Base-by-base conservation (phyloP, 2,797 vertebrate genomes). In the Scolopax rusticola region DNA sequence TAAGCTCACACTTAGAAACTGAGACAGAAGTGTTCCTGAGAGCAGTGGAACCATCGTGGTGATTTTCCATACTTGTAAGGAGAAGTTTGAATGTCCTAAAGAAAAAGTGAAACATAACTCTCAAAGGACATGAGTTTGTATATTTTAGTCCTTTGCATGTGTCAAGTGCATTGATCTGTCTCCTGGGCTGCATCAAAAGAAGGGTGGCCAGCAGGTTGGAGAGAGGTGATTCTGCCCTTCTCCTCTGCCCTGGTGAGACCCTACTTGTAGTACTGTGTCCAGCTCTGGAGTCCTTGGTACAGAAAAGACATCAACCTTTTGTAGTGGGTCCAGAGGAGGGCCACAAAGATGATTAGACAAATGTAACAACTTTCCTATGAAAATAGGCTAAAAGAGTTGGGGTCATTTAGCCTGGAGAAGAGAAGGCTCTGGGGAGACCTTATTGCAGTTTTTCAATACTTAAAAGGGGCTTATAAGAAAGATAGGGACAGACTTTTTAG, bases 121-220 rank as follows among this genome's bases (percentile, higher is more conserved):
- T 71, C 27, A 67, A 57, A 76, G 18, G 8, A 23, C 21, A 18
- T 15, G 32, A 50, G 13, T 76, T n/a, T 79, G 47, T 76, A 48
- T 70, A 45, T 85, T 61, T 81, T 71, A 3, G 14, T 38, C 16
- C 45, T 21, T 17, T 13, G 5, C 20, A 8, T 47, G 6, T 64
- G 40, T 76, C 51, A 86, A 77, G 8, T 16, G 17, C 24, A 30
- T 28, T 54, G 53, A 60, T 30, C 16, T 1, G 1, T 33, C 13
- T n/a, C 36, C 12, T 43, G 32, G 43, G 12, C 36, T 63, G 13
- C 13, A n/a, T 67, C 28, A 48, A 69, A 36, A 68, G n/a, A 40
- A 75, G 4, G 0, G 0, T 60, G 69, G 8, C 11, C n/a, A 60
- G 38, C 24, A 53, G 28, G 32, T 23, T 3, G 9, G 13, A 43